Conservation (phyloP, 1,140 invertebrate species). For the Forficula auricularia region DNA sequence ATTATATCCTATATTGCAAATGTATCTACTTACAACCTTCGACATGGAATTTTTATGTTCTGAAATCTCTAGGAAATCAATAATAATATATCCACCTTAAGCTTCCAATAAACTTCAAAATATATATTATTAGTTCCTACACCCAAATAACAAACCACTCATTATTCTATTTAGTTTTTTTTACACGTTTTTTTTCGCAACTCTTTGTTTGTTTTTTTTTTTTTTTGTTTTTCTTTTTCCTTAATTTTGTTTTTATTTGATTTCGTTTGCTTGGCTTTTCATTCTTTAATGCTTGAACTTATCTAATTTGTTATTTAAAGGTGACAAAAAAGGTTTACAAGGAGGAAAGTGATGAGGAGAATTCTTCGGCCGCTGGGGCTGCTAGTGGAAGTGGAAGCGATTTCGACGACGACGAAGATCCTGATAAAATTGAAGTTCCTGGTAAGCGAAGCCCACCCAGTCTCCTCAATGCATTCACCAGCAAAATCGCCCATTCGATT, state of each 20-base stretch:
- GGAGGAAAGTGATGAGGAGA: constrained; percentile 4
- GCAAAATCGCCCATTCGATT: too few relatives aligned
- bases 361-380: too few relatives aligned
- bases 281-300: background rate
- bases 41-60: background rate
- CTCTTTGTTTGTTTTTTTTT: too few relatives aligned
- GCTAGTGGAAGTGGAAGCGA: constrained; percentile 26
- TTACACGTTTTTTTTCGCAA: too few relatives aligned
- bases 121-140: too few relatives aligned
- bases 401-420: constrained; percentile 75
- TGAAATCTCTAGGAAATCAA: background rate
- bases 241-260: constrained; percentile 1
- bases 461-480: background rate
- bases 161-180: background rate
- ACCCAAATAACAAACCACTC: too few relatives aligned
- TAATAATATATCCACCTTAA: background rate
- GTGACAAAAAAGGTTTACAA: constrained; percentile 5
- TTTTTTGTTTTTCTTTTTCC: background rate
- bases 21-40: background rate
- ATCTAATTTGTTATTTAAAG: constrained; percentile 5
- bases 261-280: too few relatives aligned
- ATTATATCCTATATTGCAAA: too few relatives aligned
- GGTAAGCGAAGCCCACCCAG: constrained; percentile 44
- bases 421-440: constrained; percentile 75
- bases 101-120: too few relatives aligned